A percentile compares a stretch with the other conserved stretches of the same genome.
Conservation (phyloP, 2,797 vertebrate species). For the Neosilurus mollespiculum region DNA sequence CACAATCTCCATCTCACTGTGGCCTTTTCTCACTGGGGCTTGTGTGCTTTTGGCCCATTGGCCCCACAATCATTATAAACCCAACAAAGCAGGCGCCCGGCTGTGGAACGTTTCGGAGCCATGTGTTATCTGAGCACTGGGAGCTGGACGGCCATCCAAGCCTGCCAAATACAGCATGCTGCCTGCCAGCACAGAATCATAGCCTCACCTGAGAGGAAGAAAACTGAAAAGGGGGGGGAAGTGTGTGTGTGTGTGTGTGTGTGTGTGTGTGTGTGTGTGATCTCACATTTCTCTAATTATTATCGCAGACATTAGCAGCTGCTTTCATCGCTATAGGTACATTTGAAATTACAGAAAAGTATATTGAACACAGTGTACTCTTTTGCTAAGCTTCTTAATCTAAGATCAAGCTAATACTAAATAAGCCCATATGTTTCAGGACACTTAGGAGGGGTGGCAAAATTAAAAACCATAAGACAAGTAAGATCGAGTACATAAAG, state of each 20-base stretch:
- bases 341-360: not conserved
- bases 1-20: conserved; percentile 20
- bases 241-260: no score
- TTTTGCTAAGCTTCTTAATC: not conserved
- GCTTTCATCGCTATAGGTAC: conserved; percentile 17
- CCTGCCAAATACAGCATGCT: conserved; percentile 50
- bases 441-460: not conserved
- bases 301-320: conserved; percentile 35
- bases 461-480: not conserved
- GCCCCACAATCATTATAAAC: conserved; percentile 47
- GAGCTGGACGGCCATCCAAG: conserved; percentile 45
- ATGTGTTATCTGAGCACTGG: conserved; percentile 56
- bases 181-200: conserved; percentile 46
- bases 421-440: not conserved
- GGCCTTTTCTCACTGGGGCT: conserved; percentile 39
- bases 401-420: conserved; percentile 1
- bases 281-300: conserved; percentile 37
- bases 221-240: conserved; percentile 14
- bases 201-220: conserved; percentile 48
- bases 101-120: conserved; percentile 53
- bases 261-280: no score
- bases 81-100: conserved; percentile 55
- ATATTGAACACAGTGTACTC: not conserved
- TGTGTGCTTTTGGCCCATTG: conserved; percentile 44
- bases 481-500: not conserved